phyloP scores from a whole-genome alignment of 1,140 invertebrate species.

The Monomorium pharaonis region DNA sequence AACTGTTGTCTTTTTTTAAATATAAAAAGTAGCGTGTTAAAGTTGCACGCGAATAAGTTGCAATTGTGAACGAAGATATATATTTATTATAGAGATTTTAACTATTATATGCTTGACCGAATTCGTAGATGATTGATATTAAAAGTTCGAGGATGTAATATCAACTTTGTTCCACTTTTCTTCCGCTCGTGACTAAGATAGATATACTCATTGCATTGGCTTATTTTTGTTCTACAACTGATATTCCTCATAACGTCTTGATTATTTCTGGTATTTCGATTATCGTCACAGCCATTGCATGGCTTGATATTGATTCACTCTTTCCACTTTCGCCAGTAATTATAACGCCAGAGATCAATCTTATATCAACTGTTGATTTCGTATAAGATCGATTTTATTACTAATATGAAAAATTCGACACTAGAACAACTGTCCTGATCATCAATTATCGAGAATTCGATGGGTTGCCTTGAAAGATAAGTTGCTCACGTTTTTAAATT shows the following conservation, averaged over 20 bases:
- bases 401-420: slow-evolving; percentile 20
- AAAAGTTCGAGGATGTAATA: slow-evolving; percentile 13
- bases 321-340: neutral
- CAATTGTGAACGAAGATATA: neutral
- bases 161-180: slow-evolving; percentile 23
- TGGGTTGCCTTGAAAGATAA: neutral
- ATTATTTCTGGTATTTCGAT: slow-evolving; percentile 46
- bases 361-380: slow-evolving; percentile 1
- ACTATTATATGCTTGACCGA: neutral
- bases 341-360: neutral
- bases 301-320: slow-evolving; percentile 7
- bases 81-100: slow-evolving; percentile 1
- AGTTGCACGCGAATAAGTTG: neutral
- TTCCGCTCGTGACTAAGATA: neutral
- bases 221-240: slow-evolving; percentile 20
- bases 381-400: slow-evolving; percentile 6
- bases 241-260: slow-evolving; percentile 12
- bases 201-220: slow-evolving; percentile 1
- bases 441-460: slow-evolving; percentile 14
- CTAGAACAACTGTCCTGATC: neutral
- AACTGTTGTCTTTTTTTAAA: neutral
- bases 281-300: slow-evolving; percentile 2
- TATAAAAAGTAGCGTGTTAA: neutral
- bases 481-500: neutral
- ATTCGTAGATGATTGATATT: slow-evolving; percentile 24